These are phyloP conservation scores for Galeopterus variegatus DNA, from an alignment of 2,113 vertebrate genomes.

Conservation along the genomic window DNA sequence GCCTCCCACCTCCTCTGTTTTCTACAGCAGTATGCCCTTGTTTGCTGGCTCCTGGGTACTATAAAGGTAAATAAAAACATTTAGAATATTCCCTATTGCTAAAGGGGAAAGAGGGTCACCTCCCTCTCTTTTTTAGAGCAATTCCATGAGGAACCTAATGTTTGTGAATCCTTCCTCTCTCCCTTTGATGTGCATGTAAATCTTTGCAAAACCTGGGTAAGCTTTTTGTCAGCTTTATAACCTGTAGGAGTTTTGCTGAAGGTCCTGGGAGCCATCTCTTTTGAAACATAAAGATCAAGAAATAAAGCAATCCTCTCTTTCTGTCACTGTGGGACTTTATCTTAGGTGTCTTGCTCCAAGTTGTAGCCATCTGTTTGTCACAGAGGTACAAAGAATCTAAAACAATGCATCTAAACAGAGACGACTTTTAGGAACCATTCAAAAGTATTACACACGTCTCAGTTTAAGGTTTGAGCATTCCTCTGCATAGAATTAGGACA, in stretches of 20 bases:
- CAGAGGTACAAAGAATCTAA: not conserved
- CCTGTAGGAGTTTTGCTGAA: not conserved
- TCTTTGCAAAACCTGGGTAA: not conserved
- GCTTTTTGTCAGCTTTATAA: not conserved
- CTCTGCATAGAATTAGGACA: conserved; percentile 6
- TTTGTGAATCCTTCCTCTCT: not conserved
- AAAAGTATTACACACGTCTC: not conserved
- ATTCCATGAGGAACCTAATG: not conserved
- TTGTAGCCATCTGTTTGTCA: not conserved
- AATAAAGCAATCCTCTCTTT: not conserved
- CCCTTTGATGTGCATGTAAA: not conserved
- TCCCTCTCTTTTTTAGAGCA: not conserved
- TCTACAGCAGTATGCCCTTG: not conserved
- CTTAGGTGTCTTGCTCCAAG: not conserved
- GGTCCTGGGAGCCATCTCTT: not conserved
- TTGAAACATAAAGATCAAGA: not conserved
- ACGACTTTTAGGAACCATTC: not conserved
- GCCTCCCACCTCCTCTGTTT: not conserved
- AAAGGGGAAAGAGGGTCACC: not conserved
- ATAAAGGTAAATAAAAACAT: not conserved
- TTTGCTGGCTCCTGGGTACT: not conserved
- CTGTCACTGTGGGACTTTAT: not conserved
- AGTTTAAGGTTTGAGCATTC: not conserved
- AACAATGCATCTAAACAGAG: conserved; percentile 9
- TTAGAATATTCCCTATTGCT: not conserved